Evolutionary conservation across 2,888 invertebrate genomes (phyloP).

Genomic region (Leptopterna dolabrata): DNA sequence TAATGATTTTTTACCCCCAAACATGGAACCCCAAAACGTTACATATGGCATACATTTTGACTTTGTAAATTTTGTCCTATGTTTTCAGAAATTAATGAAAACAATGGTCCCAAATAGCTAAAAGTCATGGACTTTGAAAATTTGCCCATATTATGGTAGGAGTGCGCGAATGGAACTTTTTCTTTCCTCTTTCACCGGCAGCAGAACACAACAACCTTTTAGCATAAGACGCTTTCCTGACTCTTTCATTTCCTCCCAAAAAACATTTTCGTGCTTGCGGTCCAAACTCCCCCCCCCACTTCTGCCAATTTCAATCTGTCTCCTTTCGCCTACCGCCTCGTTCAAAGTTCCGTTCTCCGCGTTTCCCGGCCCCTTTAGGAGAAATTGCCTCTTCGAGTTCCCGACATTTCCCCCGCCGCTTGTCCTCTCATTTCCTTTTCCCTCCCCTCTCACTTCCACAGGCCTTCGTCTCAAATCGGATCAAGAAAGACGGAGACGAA

Average conservation of each 20-base stretch:
- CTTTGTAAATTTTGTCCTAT: too few species aligned
- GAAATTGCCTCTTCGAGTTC: constrained; percentile 2
- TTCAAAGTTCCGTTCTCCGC: neutral
- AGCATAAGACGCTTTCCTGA: neutral
- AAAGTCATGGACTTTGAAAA: too few species aligned
- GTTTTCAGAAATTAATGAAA: too few species aligned
- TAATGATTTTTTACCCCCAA: too few species aligned
- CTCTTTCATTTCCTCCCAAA: neutral
- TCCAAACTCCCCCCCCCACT: neutral
- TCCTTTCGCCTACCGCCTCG: neutral
- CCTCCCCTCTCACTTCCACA: neutral
- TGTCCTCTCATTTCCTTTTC: neutral
- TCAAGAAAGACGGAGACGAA: neutral
- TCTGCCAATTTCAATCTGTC: neutral
- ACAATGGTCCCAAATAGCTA: too few species aligned
- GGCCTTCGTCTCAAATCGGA: neutral
- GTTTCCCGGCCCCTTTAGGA: neutral
- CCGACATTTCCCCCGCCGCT: neutral
- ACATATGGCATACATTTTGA: too few species aligned
- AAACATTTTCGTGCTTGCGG: neutral
- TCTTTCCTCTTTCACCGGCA: too few species aligned
- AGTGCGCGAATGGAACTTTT: too few species aligned
- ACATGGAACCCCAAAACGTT: too few species aligned
- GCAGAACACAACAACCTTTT: neutral
- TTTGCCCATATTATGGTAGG: too few species aligned